phyloP scores from a whole-genome alignment of 2,888 invertebrate genomes.

The Folsomia manolachei region DNA sequence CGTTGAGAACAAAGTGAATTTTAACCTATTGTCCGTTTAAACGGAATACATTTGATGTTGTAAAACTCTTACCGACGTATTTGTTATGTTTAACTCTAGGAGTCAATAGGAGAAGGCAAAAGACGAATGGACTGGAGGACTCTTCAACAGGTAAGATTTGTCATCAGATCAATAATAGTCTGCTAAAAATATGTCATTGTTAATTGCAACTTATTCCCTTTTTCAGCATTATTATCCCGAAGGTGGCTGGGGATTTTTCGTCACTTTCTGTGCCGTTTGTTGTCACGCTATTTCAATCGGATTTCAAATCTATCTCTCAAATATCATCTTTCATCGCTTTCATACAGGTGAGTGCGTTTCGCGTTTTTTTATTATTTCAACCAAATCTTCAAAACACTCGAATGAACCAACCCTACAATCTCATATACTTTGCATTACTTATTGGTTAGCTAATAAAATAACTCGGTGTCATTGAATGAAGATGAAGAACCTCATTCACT shows the following conservation, averaged over 20 bases:
- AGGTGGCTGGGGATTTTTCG: conserved; percentile 84
- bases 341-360: conserved; percentile 38
- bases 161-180: too few species aligned
- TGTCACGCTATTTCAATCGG: conserved; percentile 74
- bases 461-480: neutral
- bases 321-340: conserved; percentile 48
- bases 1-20: neutral
- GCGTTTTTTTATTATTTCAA: neutral
- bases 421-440: neutral
- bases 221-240: conserved; percentile 58
- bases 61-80: neutral
- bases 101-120: conserved; percentile 44
- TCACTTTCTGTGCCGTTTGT: conserved; percentile 68
- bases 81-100: too few species aligned
- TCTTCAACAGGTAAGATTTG: too few species aligned
- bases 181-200: too few species aligned
- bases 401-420: neutral
- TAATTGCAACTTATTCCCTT: too few species aligned
- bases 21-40: neutral
- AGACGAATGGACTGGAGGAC: conserved; percentile 52
- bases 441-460: neutral
- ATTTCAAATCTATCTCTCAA: conserved; percentile 61
- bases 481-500: neutral
- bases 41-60: too few species aligned
- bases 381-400: neutral